Percentiles rank a stretch among this genome's conserved stretches.
phyloP scores from a whole-genome alignment of 2,113 vertebrate genomes.

The Xiphophorus hellerii region DNA sequence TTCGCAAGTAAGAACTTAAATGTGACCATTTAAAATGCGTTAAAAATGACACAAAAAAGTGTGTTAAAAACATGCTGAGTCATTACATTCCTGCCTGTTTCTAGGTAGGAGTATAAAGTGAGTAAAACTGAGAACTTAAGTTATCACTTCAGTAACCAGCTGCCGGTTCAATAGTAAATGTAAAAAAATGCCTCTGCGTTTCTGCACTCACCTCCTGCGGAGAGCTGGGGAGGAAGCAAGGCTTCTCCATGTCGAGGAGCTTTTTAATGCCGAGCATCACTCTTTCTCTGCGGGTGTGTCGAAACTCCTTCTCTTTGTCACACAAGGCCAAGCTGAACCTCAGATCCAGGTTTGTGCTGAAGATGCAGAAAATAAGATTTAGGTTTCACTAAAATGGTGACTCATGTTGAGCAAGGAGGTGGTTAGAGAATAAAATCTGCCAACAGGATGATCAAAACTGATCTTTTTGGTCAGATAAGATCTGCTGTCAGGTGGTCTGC shows the following conservation, averaged over 20 bases:
- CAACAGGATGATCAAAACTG: not conserved
- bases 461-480: not conserved
- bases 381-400: not conserved
- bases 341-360: constrained; percentile 89
- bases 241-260: constrained; percentile 85
- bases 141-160: too few species aligned
- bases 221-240: constrained; percentile 80
- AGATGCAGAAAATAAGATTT: constrained; percentile 6
- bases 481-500: constrained; percentile 2
- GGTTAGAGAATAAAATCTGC: not conserved
- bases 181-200: not conserved
- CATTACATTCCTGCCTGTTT: too few species aligned
- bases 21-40: too few species aligned
- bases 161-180: not conserved
- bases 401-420: not conserved
- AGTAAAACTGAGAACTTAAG: too few species aligned
- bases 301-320: constrained; percentile 90
- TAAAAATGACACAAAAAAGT: too few species aligned
- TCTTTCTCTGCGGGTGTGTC: constrained; percentile 84
- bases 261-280: constrained; percentile 90
- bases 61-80: too few species aligned
- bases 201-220: constrained; percentile 83
- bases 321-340: constrained; percentile 94
- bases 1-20: too few species aligned
- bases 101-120: too few species aligned